Conservation (phyloP, 2,888 invertebrate species). For the Choreutis nemorana region DNA sequence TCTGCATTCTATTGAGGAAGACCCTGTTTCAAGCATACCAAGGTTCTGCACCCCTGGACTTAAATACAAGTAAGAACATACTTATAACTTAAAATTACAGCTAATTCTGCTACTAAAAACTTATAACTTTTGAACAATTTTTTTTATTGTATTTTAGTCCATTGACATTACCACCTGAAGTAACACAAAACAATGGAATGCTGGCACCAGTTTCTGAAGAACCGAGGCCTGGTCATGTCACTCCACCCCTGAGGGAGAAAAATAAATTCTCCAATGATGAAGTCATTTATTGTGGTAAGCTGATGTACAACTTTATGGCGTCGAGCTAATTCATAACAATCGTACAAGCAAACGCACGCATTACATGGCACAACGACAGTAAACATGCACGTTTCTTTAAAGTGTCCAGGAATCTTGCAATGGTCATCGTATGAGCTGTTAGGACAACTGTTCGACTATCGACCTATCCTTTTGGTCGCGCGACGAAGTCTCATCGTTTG, state of each 20-base stretch:
- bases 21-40: slow-evolving; percentile 18
- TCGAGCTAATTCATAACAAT: too few species aligned
- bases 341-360: too few species aligned
- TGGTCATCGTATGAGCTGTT: too few species aligned
- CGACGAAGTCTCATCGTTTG: too few species aligned
- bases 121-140: background rate
- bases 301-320: too few species aligned
- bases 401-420: too few species aligned
- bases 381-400: too few species aligned
- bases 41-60: slow-evolving; percentile 44
- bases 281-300: slow-evolving; percentile 45
- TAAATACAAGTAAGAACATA: slow-evolving; percentile 44
- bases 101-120: background rate
- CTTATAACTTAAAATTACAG: slow-evolving; percentile 2
- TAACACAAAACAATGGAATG: slow-evolving; percentile 15
- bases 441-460: too few species aligned
- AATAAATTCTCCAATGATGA: slow-evolving; percentile 28
- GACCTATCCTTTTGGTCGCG: too few species aligned
- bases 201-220: slow-evolving; percentile 34
- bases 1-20: slow-evolving; percentile 25
- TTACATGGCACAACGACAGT: too few species aligned
- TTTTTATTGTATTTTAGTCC: slow-evolving; percentile 22
- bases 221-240: slow-evolving; percentile 17
- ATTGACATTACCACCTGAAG: slow-evolving; percentile 16
- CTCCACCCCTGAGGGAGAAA: slow-evolving; percentile 29